Evolutionary conservation across 2,797 vertebrate species (phyloP).

Genomic region (Coreius guichenoti): DNA sequence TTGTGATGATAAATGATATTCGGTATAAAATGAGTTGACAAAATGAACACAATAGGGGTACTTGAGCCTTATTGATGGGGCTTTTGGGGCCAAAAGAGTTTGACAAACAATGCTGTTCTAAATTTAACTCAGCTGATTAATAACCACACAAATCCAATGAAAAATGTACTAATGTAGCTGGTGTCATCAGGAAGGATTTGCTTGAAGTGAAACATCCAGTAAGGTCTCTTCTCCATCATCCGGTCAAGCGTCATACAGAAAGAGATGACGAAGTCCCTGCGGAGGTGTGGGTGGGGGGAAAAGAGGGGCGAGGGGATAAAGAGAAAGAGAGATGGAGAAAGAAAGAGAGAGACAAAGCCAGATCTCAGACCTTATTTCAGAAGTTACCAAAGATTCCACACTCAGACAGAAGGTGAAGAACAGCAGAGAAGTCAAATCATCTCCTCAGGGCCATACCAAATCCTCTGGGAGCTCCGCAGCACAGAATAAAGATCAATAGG

Average conservation of each 20-base stretch:
- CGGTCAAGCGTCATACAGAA: slow-evolving; percentile 53
- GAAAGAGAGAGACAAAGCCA: slow-evolving; percentile 66
- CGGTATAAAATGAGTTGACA: not conserved
- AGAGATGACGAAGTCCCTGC: slow-evolving; percentile 67
- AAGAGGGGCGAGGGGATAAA: slow-evolving; percentile 65
- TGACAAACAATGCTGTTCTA: not conserved
- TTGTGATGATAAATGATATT: not conserved
- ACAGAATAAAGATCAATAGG: slow-evolving; percentile 41
- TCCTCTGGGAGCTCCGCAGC: slow-evolving; percentile 12
- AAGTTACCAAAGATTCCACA: slow-evolving; percentile 45
- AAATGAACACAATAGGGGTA: not conserved
- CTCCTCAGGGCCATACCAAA: slow-evolving; percentile 20
- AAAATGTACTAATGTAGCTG: not conserved
- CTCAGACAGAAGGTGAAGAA: slow-evolving; percentile 34
- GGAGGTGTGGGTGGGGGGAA: slow-evolving; percentile 55
- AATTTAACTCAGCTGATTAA: slow-evolving; percentile 16
- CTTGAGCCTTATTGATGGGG: not conserved
- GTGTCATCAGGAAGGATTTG: slow-evolving; percentile 7
- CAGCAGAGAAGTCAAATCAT: slow-evolving; percentile 34
- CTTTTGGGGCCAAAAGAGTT: not conserved
- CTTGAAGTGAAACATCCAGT: slow-evolving; percentile 21
- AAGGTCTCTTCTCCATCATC: slow-evolving; percentile 42
- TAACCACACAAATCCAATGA: not conserved
- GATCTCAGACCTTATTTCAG: slow-evolving; percentile 59
- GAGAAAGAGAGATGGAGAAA: slow-evolving; percentile 65